A percentile compares a stretch with the other conserved stretches of the same genome.
Evolutionary conservation across 2,888 invertebrate species (phyloP).

Genomic region (Imbricaverruca yamaguchii): DNA sequence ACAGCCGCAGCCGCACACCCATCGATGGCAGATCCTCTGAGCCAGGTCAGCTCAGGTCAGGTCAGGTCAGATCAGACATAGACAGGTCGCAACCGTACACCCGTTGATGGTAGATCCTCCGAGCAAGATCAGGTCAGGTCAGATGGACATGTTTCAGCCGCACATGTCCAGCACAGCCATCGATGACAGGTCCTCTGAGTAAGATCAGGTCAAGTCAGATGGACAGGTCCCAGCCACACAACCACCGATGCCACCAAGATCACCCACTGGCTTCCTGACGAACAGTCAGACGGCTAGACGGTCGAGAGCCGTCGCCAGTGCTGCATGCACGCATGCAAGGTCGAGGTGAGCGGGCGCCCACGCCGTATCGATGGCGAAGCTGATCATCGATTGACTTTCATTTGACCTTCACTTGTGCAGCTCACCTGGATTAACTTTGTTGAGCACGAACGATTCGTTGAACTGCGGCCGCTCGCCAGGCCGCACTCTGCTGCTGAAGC

Average conservation of each 20-base stretch:
- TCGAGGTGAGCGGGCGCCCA: too few relatives aligned
- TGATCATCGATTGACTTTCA: conserved; percentile 35
- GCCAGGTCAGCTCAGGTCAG: conserved; percentile 41
- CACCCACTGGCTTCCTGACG: conserved; percentile 37
- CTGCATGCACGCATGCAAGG: too few relatives aligned
- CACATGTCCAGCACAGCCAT: too few relatives aligned
- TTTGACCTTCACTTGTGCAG: too few relatives aligned
- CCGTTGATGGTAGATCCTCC: too few relatives aligned
- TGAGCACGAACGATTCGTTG: conserved; percentile 85
- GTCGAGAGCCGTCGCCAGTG: conserved; percentile 51
- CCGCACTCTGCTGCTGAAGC: conserved; percentile 87
- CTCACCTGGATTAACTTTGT: conserved; percentile 76
- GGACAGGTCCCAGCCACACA: conserved; percentile 78
- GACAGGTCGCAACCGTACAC: too few relatives aligned
- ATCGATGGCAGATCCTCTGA: conserved; percentile 85
- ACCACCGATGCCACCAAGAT: conserved; percentile 92
- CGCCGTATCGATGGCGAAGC: conserved; percentile 86
- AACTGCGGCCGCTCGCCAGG: conserved; percentile 85
- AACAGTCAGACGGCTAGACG: conserved; percentile 49
- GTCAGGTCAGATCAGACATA: background rate
- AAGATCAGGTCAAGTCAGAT: conserved; percentile 77
- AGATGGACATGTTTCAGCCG: background rate
- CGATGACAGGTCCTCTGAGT: too few relatives aligned
- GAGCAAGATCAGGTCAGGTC: too few relatives aligned
- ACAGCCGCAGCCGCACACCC: conserved; percentile 80